Conservation (phyloP, 1,140 invertebrate species). For the Pseudomyrmex sp. region DNA sequence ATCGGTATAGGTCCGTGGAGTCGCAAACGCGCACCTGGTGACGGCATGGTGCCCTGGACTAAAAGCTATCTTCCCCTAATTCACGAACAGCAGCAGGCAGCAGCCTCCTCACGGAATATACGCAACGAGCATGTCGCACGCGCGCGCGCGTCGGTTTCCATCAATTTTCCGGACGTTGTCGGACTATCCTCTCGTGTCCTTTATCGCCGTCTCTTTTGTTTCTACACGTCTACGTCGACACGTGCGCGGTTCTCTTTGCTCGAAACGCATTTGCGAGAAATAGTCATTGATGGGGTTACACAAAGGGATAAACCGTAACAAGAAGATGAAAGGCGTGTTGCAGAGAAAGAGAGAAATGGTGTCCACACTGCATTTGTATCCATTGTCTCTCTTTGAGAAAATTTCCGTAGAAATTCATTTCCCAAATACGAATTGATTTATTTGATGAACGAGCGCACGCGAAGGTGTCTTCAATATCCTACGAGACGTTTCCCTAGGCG, state of each 20-base stretch:
- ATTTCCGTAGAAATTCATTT: too few relatives aligned
- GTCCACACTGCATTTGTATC: too few relatives aligned
- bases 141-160: constrained; percentile 48
- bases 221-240: not conserved
- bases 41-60: constrained; percentile 64
- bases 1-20: constrained; percentile 38
- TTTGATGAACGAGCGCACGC: not conserved
- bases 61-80: constrained; percentile 78
- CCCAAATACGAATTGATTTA: too few relatives aligned
- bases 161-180: constrained; percentile 65
- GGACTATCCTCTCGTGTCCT: constrained; percentile 29
- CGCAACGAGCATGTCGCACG: constrained; percentile 54
- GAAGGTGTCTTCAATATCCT: not conserved
- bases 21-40: constrained; percentile 71
- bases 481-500: not conserved
- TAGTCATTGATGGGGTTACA: not conserved
- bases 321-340: not conserved
- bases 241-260: too few relatives aligned
- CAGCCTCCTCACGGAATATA: constrained; percentile 41
- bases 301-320: not conserved
- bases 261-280: constrained; percentile 1
- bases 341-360: too few relatives aligned
- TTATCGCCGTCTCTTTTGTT: constrained; percentile 46
- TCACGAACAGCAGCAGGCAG: constrained; percentile 56
- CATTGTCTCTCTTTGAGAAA: too few relatives aligned